These are phyloP conservation scores for Endotricha flammealis DNA, from an alignment of 2,888 invertebrate genomes.

Conservation along the genomic window DNA sequence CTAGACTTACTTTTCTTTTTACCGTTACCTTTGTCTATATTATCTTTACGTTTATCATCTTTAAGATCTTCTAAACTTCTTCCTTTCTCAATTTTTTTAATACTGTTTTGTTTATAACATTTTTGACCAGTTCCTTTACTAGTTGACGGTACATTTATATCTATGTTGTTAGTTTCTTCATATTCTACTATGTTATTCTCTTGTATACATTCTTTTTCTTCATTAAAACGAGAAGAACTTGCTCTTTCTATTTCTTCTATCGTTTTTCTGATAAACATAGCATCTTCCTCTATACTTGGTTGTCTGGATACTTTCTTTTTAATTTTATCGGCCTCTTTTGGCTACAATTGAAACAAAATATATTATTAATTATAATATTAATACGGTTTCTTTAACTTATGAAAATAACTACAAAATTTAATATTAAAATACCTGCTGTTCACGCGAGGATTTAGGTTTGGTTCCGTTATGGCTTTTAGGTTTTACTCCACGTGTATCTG, in stretches of 20 bases:
- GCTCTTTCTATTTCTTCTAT: constrained; percentile 71
- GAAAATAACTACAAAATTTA: constrained; percentile 14
- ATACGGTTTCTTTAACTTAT: neutral
- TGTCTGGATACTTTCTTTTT: constrained; percentile 53
- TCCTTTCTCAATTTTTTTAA: constrained; percentile 32
- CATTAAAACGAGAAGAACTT: constrained; percentile 51
- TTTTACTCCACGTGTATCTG: constrained; percentile 45
- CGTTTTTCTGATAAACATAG: constrained; percentile 64
- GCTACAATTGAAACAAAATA: constrained; percentile 33
- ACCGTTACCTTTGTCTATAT: constrained; percentile 52
- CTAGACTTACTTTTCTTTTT: constrained; percentile 70
- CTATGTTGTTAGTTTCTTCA: constrained; percentile 21
- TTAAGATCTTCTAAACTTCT: constrained; percentile 44
- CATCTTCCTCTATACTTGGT: constrained; percentile 68
- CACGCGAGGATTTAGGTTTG: constrained; percentile 45
- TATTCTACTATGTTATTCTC: constrained; percentile 25
- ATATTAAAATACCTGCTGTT: constrained; percentile 56
- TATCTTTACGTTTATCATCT: constrained; percentile 62
- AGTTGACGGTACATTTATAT: constrained; percentile 34
- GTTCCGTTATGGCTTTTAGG: constrained; percentile 38
- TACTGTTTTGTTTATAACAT: constrained; percentile 31
- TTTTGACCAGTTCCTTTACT: constrained; percentile 37
- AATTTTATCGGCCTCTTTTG: constrained; percentile 37
- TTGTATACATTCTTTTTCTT: constrained; percentile 29
- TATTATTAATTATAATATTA: constrained; percentile 12